Evolutionary conservation across 2,888 invertebrate genomes (phyloP), one percentile per base, ranked within the genome.

Genomic region (Netelia inedita): DNA sequence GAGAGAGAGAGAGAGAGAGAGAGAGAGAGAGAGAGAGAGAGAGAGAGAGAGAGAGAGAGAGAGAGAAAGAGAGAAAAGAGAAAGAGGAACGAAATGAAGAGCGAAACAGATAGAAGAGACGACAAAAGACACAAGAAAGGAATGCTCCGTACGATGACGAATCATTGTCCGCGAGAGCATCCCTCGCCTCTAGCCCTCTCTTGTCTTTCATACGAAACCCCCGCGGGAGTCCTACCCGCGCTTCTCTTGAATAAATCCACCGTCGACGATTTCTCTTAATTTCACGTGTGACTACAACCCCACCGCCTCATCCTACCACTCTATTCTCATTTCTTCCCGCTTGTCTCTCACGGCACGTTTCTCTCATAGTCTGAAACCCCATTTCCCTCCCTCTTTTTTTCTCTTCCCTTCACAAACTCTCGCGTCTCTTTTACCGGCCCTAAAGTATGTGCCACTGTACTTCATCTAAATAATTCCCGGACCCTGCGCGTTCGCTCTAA

Each of bases 381-480:
- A 11, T 55, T 28, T 68, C 53, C 72, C 23, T 16, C 43, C 55
- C 16, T 11, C 11, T 8, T 19, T 53, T 50, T 59, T 1, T n/a
- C 73, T 35, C 35, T 53, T 71, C 55, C 71, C 41, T 28, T 10
- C 59, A 11, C 10, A 35, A 35, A 9, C 59, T 59, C 59, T 5
- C 8, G 21, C 23, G 9, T 41, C 53, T 46, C 61, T 69, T 74
- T 74, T 74, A 19, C 55, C 14, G 35, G 16, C 57, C 75, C 59
- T 59, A 46, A 75, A 75, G 83, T 57, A 57, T 59, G 69, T 53
- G 74, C 50, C 83, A 72, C 82, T 59, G 65, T 66, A 50, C 79
- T 83, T 57, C 46, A 55, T 83, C 74, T 83, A 75, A 83, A 83
- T 83, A 75, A 83, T 83, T 83, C 79, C 19, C 71, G 83, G 71